These are phyloP conservation scores for Chydorus sphaericus DNA, from an alignment of 2,888 invertebrate species.

Conservation along the genomic window DNA sequence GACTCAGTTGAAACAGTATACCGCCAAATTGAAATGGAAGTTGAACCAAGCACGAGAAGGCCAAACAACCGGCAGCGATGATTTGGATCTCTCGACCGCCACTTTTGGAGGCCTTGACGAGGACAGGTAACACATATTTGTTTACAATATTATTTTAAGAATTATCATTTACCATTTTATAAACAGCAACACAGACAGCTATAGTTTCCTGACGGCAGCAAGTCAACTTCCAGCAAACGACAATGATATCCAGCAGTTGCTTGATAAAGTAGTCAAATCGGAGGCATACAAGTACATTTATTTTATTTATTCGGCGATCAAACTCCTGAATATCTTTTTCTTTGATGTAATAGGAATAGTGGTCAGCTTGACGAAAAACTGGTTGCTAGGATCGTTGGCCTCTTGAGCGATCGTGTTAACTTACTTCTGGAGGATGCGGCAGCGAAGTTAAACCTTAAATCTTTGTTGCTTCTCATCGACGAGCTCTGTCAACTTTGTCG, in stretches of 20 bases:
- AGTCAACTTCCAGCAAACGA: conserved; percentile 15
- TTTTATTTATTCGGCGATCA: background rate
- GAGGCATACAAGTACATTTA: background rate
- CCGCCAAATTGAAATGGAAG: background rate
- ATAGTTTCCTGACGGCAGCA: conserved; percentile 56
- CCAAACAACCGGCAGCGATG: background rate
- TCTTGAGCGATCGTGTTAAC: conserved; percentile 3
- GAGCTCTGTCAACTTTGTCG: conserved; percentile 76
- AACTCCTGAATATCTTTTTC: background rate
- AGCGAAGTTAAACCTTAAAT: conserved; percentile 66
- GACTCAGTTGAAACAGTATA: conserved; percentile 2
- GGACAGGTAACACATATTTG: conserved; percentile 57
- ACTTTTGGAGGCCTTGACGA: conserved; percentile 31
- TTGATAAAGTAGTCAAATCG: background rate
- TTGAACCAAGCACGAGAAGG: background rate
- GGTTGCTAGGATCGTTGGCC: background rate
- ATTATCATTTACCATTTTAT: conserved; percentile 14
- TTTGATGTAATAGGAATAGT: background rate
- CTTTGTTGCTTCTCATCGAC: conserved; percentile 64
- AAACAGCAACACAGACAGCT: conserved; percentile 57
- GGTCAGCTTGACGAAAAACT: background rate
- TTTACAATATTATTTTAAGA: conserved; percentile 11
- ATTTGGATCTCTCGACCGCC: background rate
- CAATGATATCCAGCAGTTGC: conserved; percentile 3
- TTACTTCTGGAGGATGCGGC: conserved; percentile 72